Base-by-base conservation (phyloP, 1,140 invertebrate genomes). In the Eciton burchellii region DNA sequence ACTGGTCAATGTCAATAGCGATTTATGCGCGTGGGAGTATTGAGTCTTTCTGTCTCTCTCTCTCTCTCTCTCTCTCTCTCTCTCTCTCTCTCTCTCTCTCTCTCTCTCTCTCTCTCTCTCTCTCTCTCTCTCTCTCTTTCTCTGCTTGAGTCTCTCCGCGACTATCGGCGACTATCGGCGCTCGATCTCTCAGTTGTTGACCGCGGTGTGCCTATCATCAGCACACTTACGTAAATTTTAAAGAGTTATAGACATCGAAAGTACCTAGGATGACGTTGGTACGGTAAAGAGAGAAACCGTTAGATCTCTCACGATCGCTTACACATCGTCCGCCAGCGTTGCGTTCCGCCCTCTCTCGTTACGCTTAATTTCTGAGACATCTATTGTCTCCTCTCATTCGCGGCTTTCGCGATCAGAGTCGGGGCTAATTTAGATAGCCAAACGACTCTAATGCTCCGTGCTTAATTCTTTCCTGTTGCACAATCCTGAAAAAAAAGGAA, bases 291-390 rank as follows among this genome's bases (percentile, higher is more conserved):
- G 52, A 56, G 63, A 83, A n/a, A 87, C 85, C 84, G 85, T 87
- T 86, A 87, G 74, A 21, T 57, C 41, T 71, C 68, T 71, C 56
- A 60, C 62, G 73, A 84, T 87, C 66, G 84, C 35, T 35, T 49
- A 83, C 43, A 63, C 70, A 47, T 73, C 83, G 72, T 62, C 72
- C 72, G 57, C 24, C 66, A 47, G 70, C 52, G 47, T 47, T 87
- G 60, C 85, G 86, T 87, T 86, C 74, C 84, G 81, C 82, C 86
- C 86, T 87, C 85, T 74, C 66, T 81, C 73, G 63, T 86, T 87
- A 79, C 79, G 71, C 79, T 66, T 54, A 74, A 86, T 86, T 86
- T 62, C 76, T 59, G 59, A 86, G 79, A 81, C 81, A 66, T 87
- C 73, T 83, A 87, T 86, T 87, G 71, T 87, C 70, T 85, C 65